Evolutionary conservation across 2,113 vertebrate genomes (phyloP).

Genomic region (Lethenteron reissneri): DNA sequence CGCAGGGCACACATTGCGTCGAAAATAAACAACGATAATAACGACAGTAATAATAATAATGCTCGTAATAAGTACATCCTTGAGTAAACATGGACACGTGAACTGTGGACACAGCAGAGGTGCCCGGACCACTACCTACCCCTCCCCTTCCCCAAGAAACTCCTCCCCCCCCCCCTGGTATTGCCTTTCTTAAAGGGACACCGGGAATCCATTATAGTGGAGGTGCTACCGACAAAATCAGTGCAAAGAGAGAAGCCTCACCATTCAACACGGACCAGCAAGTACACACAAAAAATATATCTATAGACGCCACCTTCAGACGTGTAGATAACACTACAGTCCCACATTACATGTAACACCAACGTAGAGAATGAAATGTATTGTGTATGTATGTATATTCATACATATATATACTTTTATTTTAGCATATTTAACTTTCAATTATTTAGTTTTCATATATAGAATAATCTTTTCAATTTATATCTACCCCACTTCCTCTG

Average conservation of each 20-base stretch:
- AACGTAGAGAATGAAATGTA: constrained; percentile 21
- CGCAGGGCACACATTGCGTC: too few species aligned
- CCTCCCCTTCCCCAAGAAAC: neutral
- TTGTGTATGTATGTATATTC: constrained; percentile 55
- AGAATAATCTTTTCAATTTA: too few species aligned
- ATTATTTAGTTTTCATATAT: constrained; percentile 13
- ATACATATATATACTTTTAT: constrained; percentile 59
- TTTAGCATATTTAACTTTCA: constrained; percentile 38
- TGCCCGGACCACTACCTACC: constrained; percentile 23
- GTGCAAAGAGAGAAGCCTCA: constrained; percentile 94
- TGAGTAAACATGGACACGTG: constrained; percentile 93
- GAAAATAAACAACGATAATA: too few species aligned
- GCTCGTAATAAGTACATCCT: constrained; percentile 47
- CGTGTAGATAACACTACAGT: too few species aligned
- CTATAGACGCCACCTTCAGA: too few species aligned
- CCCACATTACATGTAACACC: constrained; percentile 8
- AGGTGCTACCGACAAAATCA: constrained; percentile 20
- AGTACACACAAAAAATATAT: constrained; percentile 25
- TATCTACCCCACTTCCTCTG: too few species aligned
- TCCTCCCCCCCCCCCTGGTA: constrained; percentile 9
- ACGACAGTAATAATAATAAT: too few species aligned
- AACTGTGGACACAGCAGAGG: constrained; percentile 29
- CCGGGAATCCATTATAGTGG: constrained; percentile 24
- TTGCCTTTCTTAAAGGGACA: constrained; percentile 53
- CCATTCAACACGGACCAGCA: constrained; percentile 60